Conservation (phyloP, 2,888 invertebrate species). For the Ellobium chinense region DNA sequence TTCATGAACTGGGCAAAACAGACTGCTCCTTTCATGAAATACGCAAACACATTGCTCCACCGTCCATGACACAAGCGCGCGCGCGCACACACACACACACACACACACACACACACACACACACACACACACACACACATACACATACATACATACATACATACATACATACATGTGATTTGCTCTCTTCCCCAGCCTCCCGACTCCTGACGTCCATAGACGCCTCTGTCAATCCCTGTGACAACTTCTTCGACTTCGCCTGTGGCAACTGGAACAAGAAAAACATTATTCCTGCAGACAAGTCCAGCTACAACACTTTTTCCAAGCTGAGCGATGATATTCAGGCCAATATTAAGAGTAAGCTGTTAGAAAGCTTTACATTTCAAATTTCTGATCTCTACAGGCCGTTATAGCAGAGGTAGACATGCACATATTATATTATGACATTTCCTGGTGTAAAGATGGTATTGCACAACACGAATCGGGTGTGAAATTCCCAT, state of each 20-base stretch:
- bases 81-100: neutral
- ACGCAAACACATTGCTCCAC: neutral
- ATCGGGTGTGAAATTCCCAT: too few relatives aligned
- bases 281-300: constrained; percentile 91
- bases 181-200: constrained; percentile 82
- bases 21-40: too few relatives aligned
- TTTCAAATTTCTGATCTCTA: too few relatives aligned
- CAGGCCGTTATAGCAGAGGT: too few relatives aligned
- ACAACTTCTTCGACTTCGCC: constrained; percentile 91
- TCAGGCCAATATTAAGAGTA: constrained; percentile 87
- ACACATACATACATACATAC: neutral
- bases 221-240: constrained; percentile 87
- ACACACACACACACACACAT: neutral
- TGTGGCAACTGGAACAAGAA: constrained; percentile 93
- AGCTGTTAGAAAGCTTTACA: too few relatives aligned
- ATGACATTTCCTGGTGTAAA: too few relatives aligned
- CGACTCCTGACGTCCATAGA: constrained; percentile 91
- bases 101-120: neutral
- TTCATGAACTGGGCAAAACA: too few relatives aligned
- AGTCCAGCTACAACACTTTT: constrained; percentile 90
- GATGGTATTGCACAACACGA: too few relatives aligned
- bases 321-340: constrained; percentile 91
- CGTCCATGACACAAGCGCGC: neutral
- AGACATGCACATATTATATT: too few relatives aligned
- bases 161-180: neutral